Conservation (phyloP, 2,113 vertebrate genomes). For the Trichomycterus rosablanca region DNA sequence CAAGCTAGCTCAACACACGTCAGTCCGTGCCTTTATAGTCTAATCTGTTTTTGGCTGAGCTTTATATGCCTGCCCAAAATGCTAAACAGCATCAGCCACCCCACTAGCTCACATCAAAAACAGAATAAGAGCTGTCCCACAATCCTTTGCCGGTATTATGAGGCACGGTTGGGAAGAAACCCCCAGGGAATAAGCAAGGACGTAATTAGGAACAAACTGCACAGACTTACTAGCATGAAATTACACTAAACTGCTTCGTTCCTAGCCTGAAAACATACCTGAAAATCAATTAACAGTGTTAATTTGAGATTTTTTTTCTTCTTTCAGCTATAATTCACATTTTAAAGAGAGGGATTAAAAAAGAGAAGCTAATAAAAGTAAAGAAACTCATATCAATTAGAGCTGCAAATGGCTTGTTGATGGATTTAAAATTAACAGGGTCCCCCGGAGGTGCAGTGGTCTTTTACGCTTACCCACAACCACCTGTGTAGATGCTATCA, state of each 20-base stretch:
- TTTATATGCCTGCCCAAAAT: not conserved
- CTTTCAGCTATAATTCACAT: not conserved
- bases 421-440: too few species aligned
- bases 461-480: too few species aligned
- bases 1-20: not conserved
- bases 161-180: conserved; percentile 31
- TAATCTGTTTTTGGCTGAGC: not conserved
- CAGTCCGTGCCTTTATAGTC: not conserved
- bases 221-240: conserved; percentile 62
- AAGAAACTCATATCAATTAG: too few species aligned
- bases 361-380: too few species aligned
- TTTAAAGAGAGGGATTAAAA: not conserved
- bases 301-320: conserved; percentile 36
- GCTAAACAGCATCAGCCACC: conserved; percentile 1
- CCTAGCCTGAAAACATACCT: conserved; percentile 59
- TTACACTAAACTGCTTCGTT: conserved; percentile 48
- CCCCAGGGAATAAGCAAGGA: conserved; percentile 33
- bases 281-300: conserved; percentile 59
- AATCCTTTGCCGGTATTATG: conserved; percentile 37
- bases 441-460: too few species aligned
- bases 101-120: not conserved
- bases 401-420: too few species aligned
- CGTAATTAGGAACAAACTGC: conserved; percentile 51
- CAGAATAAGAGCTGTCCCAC: conserved; percentile 6
- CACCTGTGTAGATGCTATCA: too few species aligned